Base-by-base conservation (phyloP, 2,797 vertebrate genomes). In the Typhlichthys subterraneus region DNA sequence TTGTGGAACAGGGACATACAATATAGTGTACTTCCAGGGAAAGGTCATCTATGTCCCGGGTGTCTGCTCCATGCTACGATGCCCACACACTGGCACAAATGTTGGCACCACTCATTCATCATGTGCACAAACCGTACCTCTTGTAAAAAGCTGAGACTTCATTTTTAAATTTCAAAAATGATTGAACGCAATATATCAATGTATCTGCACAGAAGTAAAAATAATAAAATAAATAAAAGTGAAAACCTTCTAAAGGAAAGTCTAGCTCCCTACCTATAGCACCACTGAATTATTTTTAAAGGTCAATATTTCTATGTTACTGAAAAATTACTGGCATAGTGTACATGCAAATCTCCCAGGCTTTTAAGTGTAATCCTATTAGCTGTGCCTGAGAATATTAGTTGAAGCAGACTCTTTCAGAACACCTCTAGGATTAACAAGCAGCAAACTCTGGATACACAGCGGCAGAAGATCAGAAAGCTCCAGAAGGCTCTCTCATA, bases 21-120 rank as follows among this genome's bases (percentile, higher is more conserved):
- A 75, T 67, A 80, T 70, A 81, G 69, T 72, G 70, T 51, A 72
- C 75, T 71, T 72, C 66, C 48, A 57, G 19, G 57, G 61, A 87
- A 86, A 88, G 87, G 89, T 90, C 86, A 84, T 29, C 59, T 61
- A 33, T 63, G 76, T 83, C 77, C 73, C 64, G 81, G 66, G 70
- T 85, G 71, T 67, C 67, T 42, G 59, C 77, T 73, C 78, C 73
- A 87, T 31, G 67, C 85, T 85, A 70, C 69, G 74, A 53, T 73
- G 61, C 79, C 62, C 65, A 72, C 72, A 64, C 72, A 53, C 59
- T 57, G 71, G 72, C 38, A 62, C 59, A 54, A 52, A 78, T 80
- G n/a, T 80, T n/a, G 46, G 79, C 69, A 79, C 70, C 68, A 70
- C 66, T 52, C 55, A 46, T 47, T 47, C 1, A 8, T 14, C 31